phyloP scores from a whole-genome alignment of 1,140 invertebrate genomes.

The Halyomorpha halys region DNA sequence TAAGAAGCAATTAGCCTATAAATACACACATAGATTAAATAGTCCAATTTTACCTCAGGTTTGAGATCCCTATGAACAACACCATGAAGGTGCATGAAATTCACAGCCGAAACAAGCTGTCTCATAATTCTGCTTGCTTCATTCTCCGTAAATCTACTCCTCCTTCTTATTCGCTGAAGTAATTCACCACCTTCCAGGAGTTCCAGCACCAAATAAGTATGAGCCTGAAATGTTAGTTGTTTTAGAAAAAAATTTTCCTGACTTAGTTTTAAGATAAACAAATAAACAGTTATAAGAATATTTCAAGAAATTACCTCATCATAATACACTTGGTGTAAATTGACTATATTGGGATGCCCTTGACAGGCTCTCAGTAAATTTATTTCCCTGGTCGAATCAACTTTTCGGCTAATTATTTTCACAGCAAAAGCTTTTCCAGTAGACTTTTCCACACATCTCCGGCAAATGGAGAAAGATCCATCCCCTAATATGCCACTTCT shows the following conservation, averaged over 20 bases:
- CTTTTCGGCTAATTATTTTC: slow-evolving; percentile 75
- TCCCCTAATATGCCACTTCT: slow-evolving; percentile 61
- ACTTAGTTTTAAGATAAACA: neutral
- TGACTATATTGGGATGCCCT: slow-evolving; percentile 81
- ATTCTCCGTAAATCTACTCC: slow-evolving; percentile 55
- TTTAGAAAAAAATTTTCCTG: neutral
- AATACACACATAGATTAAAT: too few species aligned
- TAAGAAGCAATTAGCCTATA: too few species aligned
- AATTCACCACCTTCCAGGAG: slow-evolving; percentile 79
- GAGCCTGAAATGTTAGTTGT: slow-evolving; percentile 35
- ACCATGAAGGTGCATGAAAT: slow-evolving; percentile 67
- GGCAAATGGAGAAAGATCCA: slow-evolving; percentile 81
- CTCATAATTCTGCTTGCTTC: slow-evolving; percentile 58
- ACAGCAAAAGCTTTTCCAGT: slow-evolving; percentile 73
- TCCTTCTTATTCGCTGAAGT: slow-evolving; percentile 51
- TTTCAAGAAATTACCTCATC: slow-evolving; percentile 51
- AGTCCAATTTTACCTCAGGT: slow-evolving; percentile 52
- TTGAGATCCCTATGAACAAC: slow-evolving; percentile 85
- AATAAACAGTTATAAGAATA: neutral
- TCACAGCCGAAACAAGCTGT: slow-evolving; percentile 68
- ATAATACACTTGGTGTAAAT: slow-evolving; percentile 66
- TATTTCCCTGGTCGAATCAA: slow-evolving; percentile 67
- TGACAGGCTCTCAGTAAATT: slow-evolving; percentile 68
- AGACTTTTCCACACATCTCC: slow-evolving; percentile 62
- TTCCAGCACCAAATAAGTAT: slow-evolving; percentile 80